These are phyloP conservation scores for Halictus quadricinctus DNA, from an alignment of 2,888 invertebrate species.

Conservation along the genomic window DNA sequence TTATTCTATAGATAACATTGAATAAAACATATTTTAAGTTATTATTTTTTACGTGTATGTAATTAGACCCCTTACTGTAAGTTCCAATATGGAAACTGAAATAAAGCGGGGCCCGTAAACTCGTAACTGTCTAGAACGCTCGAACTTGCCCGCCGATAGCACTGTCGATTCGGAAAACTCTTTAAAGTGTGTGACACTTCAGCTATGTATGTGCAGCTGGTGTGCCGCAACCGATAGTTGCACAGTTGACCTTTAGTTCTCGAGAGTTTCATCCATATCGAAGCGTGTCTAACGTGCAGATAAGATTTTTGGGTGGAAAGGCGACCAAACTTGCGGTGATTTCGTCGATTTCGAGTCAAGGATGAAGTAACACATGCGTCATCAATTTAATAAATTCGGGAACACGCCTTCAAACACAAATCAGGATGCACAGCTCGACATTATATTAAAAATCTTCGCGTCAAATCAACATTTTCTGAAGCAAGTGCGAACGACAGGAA, in stretches of 20 bases:
- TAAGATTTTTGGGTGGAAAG: not conserved
- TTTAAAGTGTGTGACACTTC: slow-evolving; percentile 1
- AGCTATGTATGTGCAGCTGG: not conserved
- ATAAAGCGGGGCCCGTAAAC: not conserved
- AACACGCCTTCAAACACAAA: not conserved
- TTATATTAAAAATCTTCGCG: not conserved
- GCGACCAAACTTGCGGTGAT: not conserved
- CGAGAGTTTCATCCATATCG: slow-evolving; percentile 14
- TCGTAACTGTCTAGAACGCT: not conserved
- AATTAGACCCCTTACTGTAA: not conserved
- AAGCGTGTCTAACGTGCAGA: not conserved
- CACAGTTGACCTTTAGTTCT: not conserved
- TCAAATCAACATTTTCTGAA: not conserved
- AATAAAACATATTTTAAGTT: not conserved
- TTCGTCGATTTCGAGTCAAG: not conserved
- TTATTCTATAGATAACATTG: not conserved
- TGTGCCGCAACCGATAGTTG: not conserved
- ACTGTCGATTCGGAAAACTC: not conserved
- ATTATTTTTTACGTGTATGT: no score
- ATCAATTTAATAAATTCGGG: not conserved
- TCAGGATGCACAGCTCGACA: not conserved
- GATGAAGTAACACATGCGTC: not conserved
- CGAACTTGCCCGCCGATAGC: not conserved
- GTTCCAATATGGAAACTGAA: not conserved
- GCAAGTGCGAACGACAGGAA: not conserved